Evolutionary conservation across 2,888 invertebrate species (phyloP), one percentile per base, ranked within the genome.

Genomic region (Digitonthophagus gazella): DNA sequence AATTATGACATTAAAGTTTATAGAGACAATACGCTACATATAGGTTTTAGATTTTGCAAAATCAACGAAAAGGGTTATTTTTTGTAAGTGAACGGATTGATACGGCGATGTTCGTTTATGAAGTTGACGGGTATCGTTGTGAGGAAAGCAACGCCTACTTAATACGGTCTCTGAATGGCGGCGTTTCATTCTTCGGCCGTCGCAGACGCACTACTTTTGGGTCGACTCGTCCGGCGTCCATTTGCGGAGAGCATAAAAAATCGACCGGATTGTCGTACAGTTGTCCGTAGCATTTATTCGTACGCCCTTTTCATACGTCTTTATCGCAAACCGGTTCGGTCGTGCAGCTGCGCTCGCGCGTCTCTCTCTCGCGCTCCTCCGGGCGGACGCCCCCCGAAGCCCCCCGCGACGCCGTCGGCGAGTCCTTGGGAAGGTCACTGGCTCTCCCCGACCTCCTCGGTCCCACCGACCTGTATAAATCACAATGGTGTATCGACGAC

Each of bases 371-470:
- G 74, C 8, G 6, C 28, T 44, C 28, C 28, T 44, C 28, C 44
- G 61, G 54, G 19, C 44, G 28, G 16, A 67, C 67, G 54, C 63
- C 54, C 44, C 55, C 61, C 61, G 44, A 14, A 54, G 61, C 61
- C 15, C 16, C 65, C 58, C 65, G 68, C 66, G 54, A 67, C 54
- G 69, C 75, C 73, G 73, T 73, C 73, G 72, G 67, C 67, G 77
- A 79, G 80, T 78, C 81, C 81, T 81, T 81, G 80, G 79, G 80
- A 81, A 81, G 81, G 80, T 81, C 80, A 80, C 80, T 81, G 80
- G 78, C 80, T 78, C 78, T 79, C 79, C 78, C 78, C 77, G 76
- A 74, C 78, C 76, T 77, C 74, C 74, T 71, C 73, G 73, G 72
- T 72, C 72, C 72, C 74, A 72, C 74, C 74, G 76, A 73, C 74